Percentiles rank a stretch among this genome's conserved stretches.
These are phyloP conservation scores for Brachylomia viminalis DNA, from an alignment of 2,888 invertebrate genomes.

Conservation along the genomic window DNA sequence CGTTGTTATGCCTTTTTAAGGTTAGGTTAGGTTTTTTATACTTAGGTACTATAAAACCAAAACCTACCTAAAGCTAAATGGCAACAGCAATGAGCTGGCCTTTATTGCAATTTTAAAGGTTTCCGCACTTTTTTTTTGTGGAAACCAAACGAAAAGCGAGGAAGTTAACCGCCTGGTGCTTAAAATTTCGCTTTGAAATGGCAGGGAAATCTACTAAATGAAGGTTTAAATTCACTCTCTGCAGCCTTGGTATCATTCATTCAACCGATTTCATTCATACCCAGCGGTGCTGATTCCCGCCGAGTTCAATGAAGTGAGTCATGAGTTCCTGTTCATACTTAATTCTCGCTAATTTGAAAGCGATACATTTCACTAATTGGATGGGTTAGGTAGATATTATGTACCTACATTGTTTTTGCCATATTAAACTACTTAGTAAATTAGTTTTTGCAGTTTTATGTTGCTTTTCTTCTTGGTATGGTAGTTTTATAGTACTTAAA, in stretches of 20 bases:
- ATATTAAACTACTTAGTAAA: slow-evolving; percentile 29
- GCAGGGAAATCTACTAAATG: slow-evolving; percentile 14
- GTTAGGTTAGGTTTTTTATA: background rate
- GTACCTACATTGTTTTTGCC: slow-evolving; percentile 24
- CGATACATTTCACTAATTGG: slow-evolving; percentile 56
- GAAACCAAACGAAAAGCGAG: background rate
- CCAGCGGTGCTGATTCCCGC: slow-evolving; percentile 32
- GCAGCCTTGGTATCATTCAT: slow-evolving; percentile 37
- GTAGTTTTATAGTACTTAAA: background rate
- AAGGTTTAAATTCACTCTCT: slow-evolving; percentile 9
- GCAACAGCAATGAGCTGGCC: background rate
- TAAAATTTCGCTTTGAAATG: slow-evolving; percentile 20
- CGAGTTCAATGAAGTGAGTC: slow-evolving; percentile 51
- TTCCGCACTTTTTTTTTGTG: background rate
- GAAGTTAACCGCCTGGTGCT: background rate
- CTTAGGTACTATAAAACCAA: too few species aligned
- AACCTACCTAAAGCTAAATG: background rate
- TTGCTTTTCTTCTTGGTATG: background rate
- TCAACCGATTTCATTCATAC: slow-evolving; percentile 41
- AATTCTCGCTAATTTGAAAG: slow-evolving; percentile 49
- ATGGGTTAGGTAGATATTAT: slow-evolving; percentile 27
- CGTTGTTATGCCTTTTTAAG: background rate
- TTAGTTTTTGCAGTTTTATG: slow-evolving; percentile 38
- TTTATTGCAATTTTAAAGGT: slow-evolving; percentile 1
- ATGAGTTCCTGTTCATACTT: slow-evolving; percentile 49